Evolutionary conservation across 2,797 vertebrate genomes (phyloP), one percentile per base, ranked within the genome.

Genomic region (Podargus strigoides): DNA sequence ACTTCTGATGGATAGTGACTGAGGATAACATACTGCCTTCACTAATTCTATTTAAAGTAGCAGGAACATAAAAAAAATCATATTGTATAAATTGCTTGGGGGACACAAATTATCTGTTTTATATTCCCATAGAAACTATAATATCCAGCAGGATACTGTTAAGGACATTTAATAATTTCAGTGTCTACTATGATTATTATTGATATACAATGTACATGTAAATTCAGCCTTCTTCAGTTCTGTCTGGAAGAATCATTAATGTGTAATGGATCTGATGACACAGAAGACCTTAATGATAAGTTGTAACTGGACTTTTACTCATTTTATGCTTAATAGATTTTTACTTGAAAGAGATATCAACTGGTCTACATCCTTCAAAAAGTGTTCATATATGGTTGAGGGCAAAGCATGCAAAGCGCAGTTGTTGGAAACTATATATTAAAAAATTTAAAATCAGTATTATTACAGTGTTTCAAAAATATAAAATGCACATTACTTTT

Each of bases 1-100:
- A 95, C 56, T 97, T 97, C 90, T 95, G 94, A 95, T 97, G 87
- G 81, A 88, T 92, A 86, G 64, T 86, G 83, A 39, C 63, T 94
- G 86, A 88, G 60, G 85, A 89, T 89, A 96, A 94, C 67, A 82
- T 75, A 95, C 59, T 55, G 53, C 80, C 73, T 87, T 95, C 78
- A 73, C 42, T 96, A 96, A 95, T 97, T 94, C 89, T 52, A 53
- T 95, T 96, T 95, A 89, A 94, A 95, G 79, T 69, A 87, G 47
- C 42, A 64, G 44, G n/a, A 34, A 89, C 69, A 83, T 93, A 49
- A 97, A 97, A 97, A 94, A 83, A 90, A 63, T 49, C 3, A 4
- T 86, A 49, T 75, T 75, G 83, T 92, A 81, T 91, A 91, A 95
- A 93, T 95, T 94, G 83, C 89, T 93, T 75, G 49, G 83, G 88